phyloP scores from a whole-genome alignment of 1,140 invertebrate genomes.

The Drosophila nasuta region DNA sequence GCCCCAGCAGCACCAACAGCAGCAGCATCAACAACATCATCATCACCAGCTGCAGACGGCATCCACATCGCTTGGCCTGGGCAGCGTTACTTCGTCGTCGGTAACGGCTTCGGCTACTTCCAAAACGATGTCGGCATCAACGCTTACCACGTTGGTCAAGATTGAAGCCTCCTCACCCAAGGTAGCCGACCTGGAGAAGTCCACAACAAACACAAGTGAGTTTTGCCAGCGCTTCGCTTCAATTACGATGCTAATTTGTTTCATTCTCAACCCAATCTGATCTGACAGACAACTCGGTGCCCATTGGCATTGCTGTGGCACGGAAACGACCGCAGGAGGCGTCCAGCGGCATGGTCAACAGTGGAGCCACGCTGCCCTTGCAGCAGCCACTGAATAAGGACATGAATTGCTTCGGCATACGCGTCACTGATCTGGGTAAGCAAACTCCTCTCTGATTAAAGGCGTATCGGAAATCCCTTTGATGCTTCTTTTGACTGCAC shows the following conservation, averaged over 20 bases:
- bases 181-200: slow-evolving; percentile 73
- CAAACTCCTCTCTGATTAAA: slow-evolving; percentile 1
- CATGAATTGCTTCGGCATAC: slow-evolving; percentile 85
- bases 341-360: slow-evolving; percentile 85
- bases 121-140: slow-evolving; percentile 77
- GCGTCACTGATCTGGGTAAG: slow-evolving; percentile 87
- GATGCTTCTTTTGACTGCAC: background rate
- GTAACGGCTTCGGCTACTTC: slow-evolving; percentile 70
- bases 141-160: slow-evolving; percentile 84
- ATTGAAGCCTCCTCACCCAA: slow-evolving; percentile 86
- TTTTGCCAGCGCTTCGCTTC: background rate
- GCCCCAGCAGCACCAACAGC: slow-evolving; percentile 75
- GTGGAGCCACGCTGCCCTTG: slow-evolving; percentile 64
- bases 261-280: slow-evolving; percentile 14
- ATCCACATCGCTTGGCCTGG: slow-evolving; percentile 50
- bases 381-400: slow-evolving; percentile 81
- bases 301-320: slow-evolving; percentile 94
- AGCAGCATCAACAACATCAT: slow-evolving; percentile 61
- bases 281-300: slow-evolving; percentile 88
- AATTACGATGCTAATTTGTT: background rate
- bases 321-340: slow-evolving; percentile 90
- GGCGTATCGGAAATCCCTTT: too few relatives aligned
- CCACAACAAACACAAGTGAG: slow-evolving; percentile 65
- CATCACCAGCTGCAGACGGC: slow-evolving; percentile 60
- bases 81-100: slow-evolving; percentile 63